phyloP scores from a whole-genome alignment of 1,140 invertebrate species.

The Eriocheir sinensis region DNA sequence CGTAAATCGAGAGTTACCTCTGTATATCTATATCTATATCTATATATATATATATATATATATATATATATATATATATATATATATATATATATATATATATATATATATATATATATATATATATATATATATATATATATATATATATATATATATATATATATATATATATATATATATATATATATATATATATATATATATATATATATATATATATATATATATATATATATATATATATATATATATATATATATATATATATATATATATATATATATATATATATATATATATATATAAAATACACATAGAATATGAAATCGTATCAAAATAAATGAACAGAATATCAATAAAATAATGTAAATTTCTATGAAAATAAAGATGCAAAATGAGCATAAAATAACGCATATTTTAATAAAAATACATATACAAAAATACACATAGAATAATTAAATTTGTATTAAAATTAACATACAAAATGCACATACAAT shows the following conservation, averaged over 20 bases:
- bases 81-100: conserved; percentile 32
- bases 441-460: too few relatives aligned
- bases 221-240: conserved; percentile 42
- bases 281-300: conserved; percentile 39
- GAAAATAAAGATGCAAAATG: too few relatives aligned
- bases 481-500: too few relatives aligned
- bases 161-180: conserved; percentile 50
- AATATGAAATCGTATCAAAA: too few relatives aligned
- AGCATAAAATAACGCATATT: neutral
- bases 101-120: neutral
- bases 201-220: conserved; percentile 37
- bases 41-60: too few relatives aligned
- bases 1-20: too few relatives aligned
- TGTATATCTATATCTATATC: too few relatives aligned
- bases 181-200: conserved; percentile 42
- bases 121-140: conserved; percentile 58
- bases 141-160: conserved; percentile 59
- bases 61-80: conserved; percentile 35
- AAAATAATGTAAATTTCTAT: too few relatives aligned
- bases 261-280: conserved; percentile 42
- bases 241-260: conserved; percentile 42
- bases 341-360: too few relatives aligned
- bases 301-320: too few relatives aligned
- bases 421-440: conserved; percentile 29
- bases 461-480: too few relatives aligned